Base-by-base conservation (phyloP, 2,113 vertebrate species). In the Sterrhoptilus dennistouni region DNA sequence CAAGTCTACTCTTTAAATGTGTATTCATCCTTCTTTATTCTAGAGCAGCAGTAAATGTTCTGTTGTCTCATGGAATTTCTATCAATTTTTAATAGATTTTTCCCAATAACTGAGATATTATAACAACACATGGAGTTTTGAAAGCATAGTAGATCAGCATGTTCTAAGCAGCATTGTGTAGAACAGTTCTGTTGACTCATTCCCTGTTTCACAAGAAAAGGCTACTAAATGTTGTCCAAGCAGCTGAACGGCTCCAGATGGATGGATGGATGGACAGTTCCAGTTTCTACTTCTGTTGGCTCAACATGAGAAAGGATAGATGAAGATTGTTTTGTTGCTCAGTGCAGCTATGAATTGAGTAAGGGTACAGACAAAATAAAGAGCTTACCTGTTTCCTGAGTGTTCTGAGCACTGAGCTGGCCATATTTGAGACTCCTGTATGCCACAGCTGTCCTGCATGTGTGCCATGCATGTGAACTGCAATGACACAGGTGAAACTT, bases 391-490 rank as follows among this genome's bases (percentile, higher is more conserved):
- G 42, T 61, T 78, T 28, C 18, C 28, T 65, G 50, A 65, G 28
- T 40, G 22, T 87, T 81, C 22, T 52, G 54, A 53, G 19, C 36
- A 61, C 49, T 61, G 35, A 89, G 25, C 38, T 85, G 44, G 18
- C n/a, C 28, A 15, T 70, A 8, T 50, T 29, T 92, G 23, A 83
- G 57, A 56, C 16, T 61, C 27, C 36, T 25, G 11, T 56, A 2
- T 79, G 28, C n/a, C 47, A 0, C 40, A 57, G 29, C 28, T 18
- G 3, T 49, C 15, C 7, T 25, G 19, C 6, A 8, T 38, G 11
- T 76, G 53, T 1, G 2, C 54, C 8, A 0, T 17, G 17, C 14
- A 11, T 0, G 0, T 60, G 68, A 81, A 36, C 33, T n/a, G 36
- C 70, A 64, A 52, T 57, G 63, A 50, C 33, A n/a, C 31, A 50